Conservation (phyloP, 2,888 invertebrate genomes). For the Hecatera dysodea region DNA sequence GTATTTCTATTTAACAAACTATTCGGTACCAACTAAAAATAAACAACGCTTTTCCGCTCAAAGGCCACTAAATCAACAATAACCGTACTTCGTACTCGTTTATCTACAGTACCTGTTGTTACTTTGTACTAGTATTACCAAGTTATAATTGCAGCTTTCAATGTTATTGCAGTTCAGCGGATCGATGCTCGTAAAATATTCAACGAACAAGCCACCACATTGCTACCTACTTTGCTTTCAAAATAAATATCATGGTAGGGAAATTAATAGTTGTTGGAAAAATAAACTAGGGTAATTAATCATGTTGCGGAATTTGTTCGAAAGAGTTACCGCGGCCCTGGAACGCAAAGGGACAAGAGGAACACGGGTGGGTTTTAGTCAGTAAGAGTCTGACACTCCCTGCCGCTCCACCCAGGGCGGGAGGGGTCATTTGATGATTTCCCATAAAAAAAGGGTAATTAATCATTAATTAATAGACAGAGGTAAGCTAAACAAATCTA, state of each 20-base stretch:
- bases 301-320: too few species aligned
- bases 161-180: constrained; percentile 26
- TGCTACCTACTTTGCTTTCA: constrained; percentile 6
- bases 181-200: constrained; percentile 55
- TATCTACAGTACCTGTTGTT: constrained; percentile 11
- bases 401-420: too few species aligned
- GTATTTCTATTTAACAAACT: too few species aligned
- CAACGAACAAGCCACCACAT: constrained; percentile 13
- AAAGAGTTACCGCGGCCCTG: too few species aligned
- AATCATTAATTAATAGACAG: too few species aligned
- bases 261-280: background rate
- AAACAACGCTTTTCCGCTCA: constrained; percentile 7
- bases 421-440: too few species aligned
- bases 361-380: too few species aligned
- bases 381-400: too few species aligned
- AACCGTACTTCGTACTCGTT: background rate
- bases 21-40: constrained; percentile 4
- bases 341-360: too few species aligned
- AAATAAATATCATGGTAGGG: background rate
- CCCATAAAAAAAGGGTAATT: too few species aligned
- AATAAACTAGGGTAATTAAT: background rate
- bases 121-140: constrained; percentile 2
- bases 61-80: background rate
- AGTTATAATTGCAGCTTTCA: constrained; percentile 43
- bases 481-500: too few species aligned